phyloP scores from a whole-genome alignment of 2,888 invertebrate genomes.

The Tinea trinotella region DNA sequence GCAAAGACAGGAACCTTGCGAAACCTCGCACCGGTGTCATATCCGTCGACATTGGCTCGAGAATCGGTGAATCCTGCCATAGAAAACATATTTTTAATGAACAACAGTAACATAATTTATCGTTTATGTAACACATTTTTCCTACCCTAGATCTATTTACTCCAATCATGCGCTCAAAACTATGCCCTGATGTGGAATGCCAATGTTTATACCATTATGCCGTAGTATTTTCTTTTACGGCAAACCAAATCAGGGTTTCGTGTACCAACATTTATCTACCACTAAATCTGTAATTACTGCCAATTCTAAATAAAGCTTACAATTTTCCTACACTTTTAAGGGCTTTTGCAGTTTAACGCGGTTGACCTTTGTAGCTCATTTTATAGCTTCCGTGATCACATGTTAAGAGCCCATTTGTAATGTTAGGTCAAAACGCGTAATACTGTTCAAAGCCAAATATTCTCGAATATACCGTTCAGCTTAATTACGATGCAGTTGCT shows the following conservation, averaged over 20 bases:
- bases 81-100: not conserved
- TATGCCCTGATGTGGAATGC: too few species aligned
- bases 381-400: too few species aligned
- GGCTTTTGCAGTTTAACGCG: not conserved
- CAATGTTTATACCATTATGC: too few species aligned
- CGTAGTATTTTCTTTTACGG: too few species aligned
- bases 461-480: not conserved
- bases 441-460: not conserved
- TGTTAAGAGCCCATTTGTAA: too few species aligned
- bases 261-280: not conserved
- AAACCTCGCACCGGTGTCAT: constrained; percentile 38
- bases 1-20: constrained; percentile 47
- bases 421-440: not conserved
- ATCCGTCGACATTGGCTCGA: constrained; percentile 49
- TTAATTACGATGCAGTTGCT: not conserved
- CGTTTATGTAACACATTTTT: not conserved
- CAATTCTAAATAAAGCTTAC: not conserved
- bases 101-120: too few species aligned
- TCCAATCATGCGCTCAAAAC: constrained; percentile 27
- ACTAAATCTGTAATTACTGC: not conserved
- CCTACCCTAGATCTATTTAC: not conserved
- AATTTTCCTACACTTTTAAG: too few species aligned
- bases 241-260: not conserved
- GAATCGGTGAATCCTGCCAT: constrained; percentile 57
- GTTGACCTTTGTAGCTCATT: not conserved